Conservation (phyloP, 2,888 invertebrate species). For the Conus canariensis region DNA sequence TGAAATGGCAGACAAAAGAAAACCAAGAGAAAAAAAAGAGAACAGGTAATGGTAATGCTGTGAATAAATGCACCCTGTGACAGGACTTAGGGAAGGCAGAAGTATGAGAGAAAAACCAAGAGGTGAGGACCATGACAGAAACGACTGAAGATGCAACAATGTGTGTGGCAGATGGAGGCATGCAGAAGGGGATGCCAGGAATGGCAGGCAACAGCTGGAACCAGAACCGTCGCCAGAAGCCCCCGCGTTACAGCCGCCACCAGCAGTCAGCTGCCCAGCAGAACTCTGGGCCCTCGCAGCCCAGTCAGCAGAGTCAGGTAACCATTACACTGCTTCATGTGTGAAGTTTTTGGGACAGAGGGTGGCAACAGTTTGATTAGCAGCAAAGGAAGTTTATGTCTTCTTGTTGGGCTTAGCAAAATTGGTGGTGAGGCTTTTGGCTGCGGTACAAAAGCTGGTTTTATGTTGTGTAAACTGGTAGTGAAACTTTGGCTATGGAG, state of each 20-base stretch:
- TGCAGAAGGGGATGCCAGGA: conserved; percentile 46
- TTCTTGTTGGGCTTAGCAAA: too few relatives aligned
- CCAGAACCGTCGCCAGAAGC: conserved; percentile 75
- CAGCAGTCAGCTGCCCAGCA: conserved; percentile 58
- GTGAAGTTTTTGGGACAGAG: too few relatives aligned
- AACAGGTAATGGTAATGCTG: too few relatives aligned
- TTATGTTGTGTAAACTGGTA: too few relatives aligned
- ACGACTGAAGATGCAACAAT: neutral
- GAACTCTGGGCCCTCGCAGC: conserved; percentile 59
- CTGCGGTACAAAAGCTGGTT: too few relatives aligned
- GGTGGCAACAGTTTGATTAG: too few relatives aligned
- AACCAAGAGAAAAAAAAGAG: too few relatives aligned
- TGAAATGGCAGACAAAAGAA: too few relatives aligned
- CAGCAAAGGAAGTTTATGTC: too few relatives aligned
- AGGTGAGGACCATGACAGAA: too few relatives aligned
- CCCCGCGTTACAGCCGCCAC: conserved; percentile 76
- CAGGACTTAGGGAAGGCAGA: neutral
- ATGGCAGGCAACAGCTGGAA: conserved; percentile 47
- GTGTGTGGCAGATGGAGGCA: conserved; percentile 26
- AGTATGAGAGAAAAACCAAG: neutral
- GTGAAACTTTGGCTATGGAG: too few relatives aligned
- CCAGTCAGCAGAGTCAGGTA: conserved; percentile 77
- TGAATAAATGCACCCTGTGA: neutral
- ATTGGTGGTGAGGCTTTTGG: too few relatives aligned
- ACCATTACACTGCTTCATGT: neutral